A percentile compares a stretch with the other conserved stretches of the same genome.
Evolutionary conservation across 2,888 invertebrate species (phyloP).

Genomic region (Dynastes grantii): DNA sequence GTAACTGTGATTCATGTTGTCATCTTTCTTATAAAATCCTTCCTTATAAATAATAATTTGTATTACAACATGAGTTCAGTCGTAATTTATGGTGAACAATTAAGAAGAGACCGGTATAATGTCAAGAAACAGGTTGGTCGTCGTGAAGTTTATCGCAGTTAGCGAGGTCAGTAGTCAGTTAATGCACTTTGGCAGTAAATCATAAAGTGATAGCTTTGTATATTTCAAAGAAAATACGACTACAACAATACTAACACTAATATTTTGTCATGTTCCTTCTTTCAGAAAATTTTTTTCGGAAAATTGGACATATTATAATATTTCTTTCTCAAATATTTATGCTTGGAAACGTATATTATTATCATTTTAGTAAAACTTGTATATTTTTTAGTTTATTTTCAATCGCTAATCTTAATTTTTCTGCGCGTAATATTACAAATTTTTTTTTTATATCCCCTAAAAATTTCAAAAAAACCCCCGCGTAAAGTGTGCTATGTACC

Average conservation of each 20-base stretch:
- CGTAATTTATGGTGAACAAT: constrained; percentile 15
- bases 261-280: too few species aligned
- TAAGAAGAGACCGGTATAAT: constrained; percentile 7
- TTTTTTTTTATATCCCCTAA: too few species aligned
- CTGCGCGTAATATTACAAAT: too few species aligned
- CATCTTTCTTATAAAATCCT: not conserved
- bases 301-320: too few species aligned
- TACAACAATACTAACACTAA: not conserved
- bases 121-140: constrained; percentile 30
- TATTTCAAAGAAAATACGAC: constrained; percentile 6
- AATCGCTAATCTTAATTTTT: too few species aligned
- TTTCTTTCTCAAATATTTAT: too few species aligned
- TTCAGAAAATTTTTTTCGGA: too few species aligned
- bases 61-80: not conserved
- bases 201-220: constrained; percentile 15
- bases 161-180: constrained; percentile 32
- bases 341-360: too few species aligned
- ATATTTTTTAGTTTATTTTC: too few species aligned
- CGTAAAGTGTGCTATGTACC: too few species aligned
- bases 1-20: not conserved
- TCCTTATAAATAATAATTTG: constrained; percentile 4
- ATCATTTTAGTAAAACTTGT: too few species aligned
- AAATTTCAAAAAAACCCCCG: too few species aligned
- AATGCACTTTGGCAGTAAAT: constrained; percentile 20
- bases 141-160: constrained; percentile 23